Evolutionary conservation across 2,797 vertebrate genomes (phyloP).

Genomic region (Synaphobranchus kaupii): DNA sequence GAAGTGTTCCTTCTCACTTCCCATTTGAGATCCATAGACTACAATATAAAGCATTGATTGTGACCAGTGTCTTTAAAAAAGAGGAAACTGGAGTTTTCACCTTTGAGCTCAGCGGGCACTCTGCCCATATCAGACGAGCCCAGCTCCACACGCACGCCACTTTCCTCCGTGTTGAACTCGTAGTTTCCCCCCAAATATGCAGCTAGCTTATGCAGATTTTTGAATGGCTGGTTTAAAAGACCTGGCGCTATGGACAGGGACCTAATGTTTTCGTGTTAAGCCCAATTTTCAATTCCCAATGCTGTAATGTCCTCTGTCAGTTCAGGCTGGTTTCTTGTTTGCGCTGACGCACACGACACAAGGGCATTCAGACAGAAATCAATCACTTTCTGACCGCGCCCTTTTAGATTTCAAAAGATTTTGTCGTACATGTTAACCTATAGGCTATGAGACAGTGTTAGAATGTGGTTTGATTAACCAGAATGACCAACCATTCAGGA

Average conservation of each 20-base stretch:
- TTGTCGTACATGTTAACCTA: too few species aligned
- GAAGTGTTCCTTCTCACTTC: conserved; percentile 1
- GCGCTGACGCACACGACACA: neutral
- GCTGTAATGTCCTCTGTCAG: neutral
- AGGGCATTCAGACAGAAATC: too few species aligned
- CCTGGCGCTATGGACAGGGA: neutral
- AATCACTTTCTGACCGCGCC: too few species aligned
- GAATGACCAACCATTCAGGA: too few species aligned
- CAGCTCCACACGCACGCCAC: neutral
- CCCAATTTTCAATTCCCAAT: neutral
- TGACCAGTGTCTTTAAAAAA: neutral
- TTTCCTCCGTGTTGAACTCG: neutral
- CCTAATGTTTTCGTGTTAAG: neutral
- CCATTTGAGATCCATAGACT: neutral
- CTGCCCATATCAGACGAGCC: neutral
- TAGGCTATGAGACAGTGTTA: too few species aligned
- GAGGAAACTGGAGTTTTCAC: neutral
- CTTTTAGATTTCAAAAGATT: too few species aligned
- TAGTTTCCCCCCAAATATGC: neutral
- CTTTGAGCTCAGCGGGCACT: neutral
- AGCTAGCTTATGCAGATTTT: neutral
- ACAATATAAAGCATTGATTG: neutral
- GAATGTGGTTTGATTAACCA: too few species aligned
- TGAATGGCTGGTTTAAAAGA: neutral
- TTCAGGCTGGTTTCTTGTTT: neutral